Percentiles rank a stretch among this genome's conserved stretches.
Evolutionary conservation across 2,797 vertebrate genomes (phyloP).

Genomic region (Sebastes minor): DNA sequence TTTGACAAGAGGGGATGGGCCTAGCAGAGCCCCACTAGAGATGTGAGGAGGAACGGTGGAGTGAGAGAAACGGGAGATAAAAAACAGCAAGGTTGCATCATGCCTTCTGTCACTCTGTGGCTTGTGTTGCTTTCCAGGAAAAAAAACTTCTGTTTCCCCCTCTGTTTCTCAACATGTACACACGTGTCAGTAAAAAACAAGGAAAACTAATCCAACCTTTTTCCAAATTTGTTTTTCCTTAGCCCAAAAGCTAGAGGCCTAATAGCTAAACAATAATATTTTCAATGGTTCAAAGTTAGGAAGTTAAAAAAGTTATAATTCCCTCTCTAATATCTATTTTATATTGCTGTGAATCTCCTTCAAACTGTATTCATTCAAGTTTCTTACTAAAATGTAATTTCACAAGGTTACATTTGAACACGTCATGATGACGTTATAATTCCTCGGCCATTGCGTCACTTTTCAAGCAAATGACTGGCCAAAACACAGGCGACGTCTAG

Average conservation of each 20-base stretch:
- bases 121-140: conserved; percentile 20
- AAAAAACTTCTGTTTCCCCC: not conserved
- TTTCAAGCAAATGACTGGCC: too few relatives aligned
- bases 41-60: not conserved
- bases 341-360: too few relatives aligned
- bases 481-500: too few relatives aligned
- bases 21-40: not conserved
- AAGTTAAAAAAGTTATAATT: too few relatives aligned
- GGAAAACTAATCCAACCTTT: not conserved
- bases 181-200: not conserved
- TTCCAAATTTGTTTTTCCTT: not conserved
- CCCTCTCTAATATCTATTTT: too few relatives aligned
- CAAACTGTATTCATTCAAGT: too few relatives aligned
- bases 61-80: not conserved
- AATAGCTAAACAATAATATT: not conserved
- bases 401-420: too few relatives aligned
- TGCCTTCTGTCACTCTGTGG: not conserved
- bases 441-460: too few relatives aligned
- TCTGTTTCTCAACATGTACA: not conserved
- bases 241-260: not conserved
- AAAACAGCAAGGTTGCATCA: not conserved
- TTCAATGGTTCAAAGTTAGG: not conserved
- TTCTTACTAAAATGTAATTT: rapidly evolving
- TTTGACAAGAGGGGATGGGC: conserved; percentile 2
- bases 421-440: too few relatives aligned